Conservation (phyloP, 2,888 invertebrate species). For the Parelbella ahira region DNA sequence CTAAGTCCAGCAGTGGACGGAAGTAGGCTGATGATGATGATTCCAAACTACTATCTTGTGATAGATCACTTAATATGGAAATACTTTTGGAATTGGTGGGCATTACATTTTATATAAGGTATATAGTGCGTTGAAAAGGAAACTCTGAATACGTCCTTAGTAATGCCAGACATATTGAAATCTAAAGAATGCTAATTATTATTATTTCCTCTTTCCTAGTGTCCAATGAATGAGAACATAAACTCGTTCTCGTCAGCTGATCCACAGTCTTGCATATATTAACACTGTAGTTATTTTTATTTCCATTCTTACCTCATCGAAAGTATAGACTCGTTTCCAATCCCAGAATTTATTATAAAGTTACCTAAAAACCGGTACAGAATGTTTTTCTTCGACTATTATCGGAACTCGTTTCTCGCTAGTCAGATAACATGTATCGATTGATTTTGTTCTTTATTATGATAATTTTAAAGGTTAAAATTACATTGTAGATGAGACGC, state of each 20-base stretch:
- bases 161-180: not conserved
- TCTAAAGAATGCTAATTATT: constrained; percentile 12
- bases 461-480: constrained; percentile 11
- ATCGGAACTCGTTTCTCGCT: constrained; percentile 37
- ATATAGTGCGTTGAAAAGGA: too few relatives aligned
- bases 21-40: too few relatives aligned
- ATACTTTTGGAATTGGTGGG: too few relatives aligned
- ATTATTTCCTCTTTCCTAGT: constrained; percentile 24
- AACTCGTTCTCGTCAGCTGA: constrained; percentile 71
- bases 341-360: constrained; percentile 47
- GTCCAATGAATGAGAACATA: constrained; percentile 36
- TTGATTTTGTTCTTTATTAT: constrained; percentile 9
- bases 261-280: constrained; percentile 58
- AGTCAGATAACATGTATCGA: not conserved
- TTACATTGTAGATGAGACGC: too few relatives aligned
- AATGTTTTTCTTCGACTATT: constrained; percentile 30
- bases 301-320: constrained; percentile 58
- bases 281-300: constrained; percentile 37
- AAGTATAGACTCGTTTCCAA: constrained; percentile 37
- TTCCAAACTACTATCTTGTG: too few relatives aligned
- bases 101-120: too few relatives aligned
- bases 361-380: constrained; percentile 43
- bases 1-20: too few relatives aligned
- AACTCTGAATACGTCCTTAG: too few relatives aligned
- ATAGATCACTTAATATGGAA: too few relatives aligned